Evolutionary conservation across 2,888 invertebrate genomes (phyloP), one percentile per base, ranked within the genome.

Genomic region (Pseudanteris insignis): DNA sequence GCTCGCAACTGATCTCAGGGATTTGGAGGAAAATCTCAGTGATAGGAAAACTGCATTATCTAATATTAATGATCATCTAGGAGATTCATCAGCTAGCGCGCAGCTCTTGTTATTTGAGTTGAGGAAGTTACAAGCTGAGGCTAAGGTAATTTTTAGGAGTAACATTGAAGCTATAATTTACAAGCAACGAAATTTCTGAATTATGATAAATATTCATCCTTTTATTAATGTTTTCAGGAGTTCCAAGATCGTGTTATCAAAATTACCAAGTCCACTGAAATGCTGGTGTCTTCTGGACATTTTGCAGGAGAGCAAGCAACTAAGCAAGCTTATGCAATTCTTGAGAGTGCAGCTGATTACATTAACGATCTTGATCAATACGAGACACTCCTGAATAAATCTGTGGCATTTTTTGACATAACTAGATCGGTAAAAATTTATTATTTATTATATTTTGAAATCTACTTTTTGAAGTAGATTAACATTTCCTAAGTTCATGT

Each of bases 181-280:
- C 7, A 5, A 21, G 4, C 21, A 4, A 21, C 7, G 7, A 21
- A 21, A 21, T 21, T 4, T 21, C 7, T 5, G 21, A 21, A 21
- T 21, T 32, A 32, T 5, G 14, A 14, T 14, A 2, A 10, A 11
- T 7, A 29, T 32, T 32, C 13, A 14, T 8, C n/a, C n/a, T n/a
- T 29, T 24, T 14, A n/a, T 36, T 5, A 14, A 38, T 29, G 11
- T 21, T 14, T 36, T 28, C 29, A 86, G 81, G 85, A 88, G 58
- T 81, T 90, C 55, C 88, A 91, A 75, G 91, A 92, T 75, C 85
- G 86, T 67, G 88, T 89, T 4, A 80, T 92, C 40, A 89, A 88
- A 77, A 87, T 91, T 68, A 88, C 91, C 12, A 87, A 88, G 71
- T 88, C 89, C 26, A 91, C 90, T 9, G 91, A 92, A 77, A 88